phyloP scores from a whole-genome alignment of 2,113 vertebrate genomes.

The Oreochromis niloticus region DNA sequence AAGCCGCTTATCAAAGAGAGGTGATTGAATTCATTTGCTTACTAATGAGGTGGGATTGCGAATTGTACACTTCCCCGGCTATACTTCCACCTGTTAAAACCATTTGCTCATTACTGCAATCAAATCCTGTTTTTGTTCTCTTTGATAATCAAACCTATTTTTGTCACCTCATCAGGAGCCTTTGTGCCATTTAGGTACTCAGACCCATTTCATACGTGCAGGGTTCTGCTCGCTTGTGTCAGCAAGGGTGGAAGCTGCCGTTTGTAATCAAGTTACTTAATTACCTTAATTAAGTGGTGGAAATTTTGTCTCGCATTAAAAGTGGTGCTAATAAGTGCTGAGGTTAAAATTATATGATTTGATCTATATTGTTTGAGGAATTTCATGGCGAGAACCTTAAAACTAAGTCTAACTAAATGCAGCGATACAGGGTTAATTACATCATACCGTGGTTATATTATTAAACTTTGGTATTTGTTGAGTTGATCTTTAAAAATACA shows the following conservation, averaged over 20 bases:
- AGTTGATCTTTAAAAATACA: background rate
- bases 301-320: background rate
- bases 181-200: conserved; percentile 4
- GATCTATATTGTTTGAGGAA: background rate
- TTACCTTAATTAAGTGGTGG: background rate
- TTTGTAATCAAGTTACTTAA: background rate
- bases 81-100: conserved; percentile 48
- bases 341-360: background rate
- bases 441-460: background rate
- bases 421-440: background rate
- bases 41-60: conserved; percentile 51
- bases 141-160: conserved; percentile 38
- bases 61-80: conserved; percentile 32
- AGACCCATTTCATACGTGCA: background rate
- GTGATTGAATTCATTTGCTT: conserved; percentile 63
- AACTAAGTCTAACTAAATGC: background rate
- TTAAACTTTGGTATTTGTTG: background rate
- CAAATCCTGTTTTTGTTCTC: conserved; percentile 29
- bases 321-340: background rate
- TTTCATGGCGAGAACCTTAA: background rate
- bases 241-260: background rate
- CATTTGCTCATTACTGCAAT: conserved; percentile 47
- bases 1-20: conserved; percentile 41
- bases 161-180: conserved; percentile 36
- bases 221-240: background rate